Base-by-base conservation (phyloP, 2,888 invertebrate species). In the Drosophila siamana region DNA sequence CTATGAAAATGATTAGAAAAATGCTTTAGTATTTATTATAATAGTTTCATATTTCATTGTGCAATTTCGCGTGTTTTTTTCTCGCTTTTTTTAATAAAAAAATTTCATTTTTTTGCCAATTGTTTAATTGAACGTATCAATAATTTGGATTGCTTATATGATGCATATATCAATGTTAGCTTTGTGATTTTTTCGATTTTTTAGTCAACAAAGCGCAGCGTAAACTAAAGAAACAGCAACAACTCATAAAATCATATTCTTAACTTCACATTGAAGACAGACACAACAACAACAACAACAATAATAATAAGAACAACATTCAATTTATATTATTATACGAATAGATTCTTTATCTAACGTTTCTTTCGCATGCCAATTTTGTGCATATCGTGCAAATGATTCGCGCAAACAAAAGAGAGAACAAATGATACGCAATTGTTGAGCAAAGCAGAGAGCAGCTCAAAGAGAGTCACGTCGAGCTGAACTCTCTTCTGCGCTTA, bases 291-390 rank as follows among this genome's bases (percentile, higher is more conserved):
- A 80, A 88, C 74, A 86, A 81, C 71, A 80, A 82, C 85, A 88
- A 33, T 33, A 2, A 84, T 78, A 80, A 88, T 72, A 86, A 80
- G 69, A 89, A 83, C 72, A 80, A 82, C 88, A 89, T 84, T 86
- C 81, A 85, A 70, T 51, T 62, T 46, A 30, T 33, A 40, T 43
- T 51, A 24, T 19, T 47, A 26, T 13, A 15, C 36, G 36, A 38
- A 38, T 52, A 51, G 24, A 38, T 51, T 40, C 44, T 51, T 22
- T 40, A 9, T 38, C 46, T 16, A 13, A 24, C 33, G 50, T 19
- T 24, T 50, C 7, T 61, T 73, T 59, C 54, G 67, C 73, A 78
- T 80, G 74, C 70, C 70, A 69, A 66, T 50, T 61, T 28, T 48
- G 61, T 74, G 64, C 69, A 22, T 43, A 36, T 16, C 78, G 74